Base-by-base conservation (phyloP, 2,888 invertebrate genomes). In the Dolichopus griseipennis region DNA sequence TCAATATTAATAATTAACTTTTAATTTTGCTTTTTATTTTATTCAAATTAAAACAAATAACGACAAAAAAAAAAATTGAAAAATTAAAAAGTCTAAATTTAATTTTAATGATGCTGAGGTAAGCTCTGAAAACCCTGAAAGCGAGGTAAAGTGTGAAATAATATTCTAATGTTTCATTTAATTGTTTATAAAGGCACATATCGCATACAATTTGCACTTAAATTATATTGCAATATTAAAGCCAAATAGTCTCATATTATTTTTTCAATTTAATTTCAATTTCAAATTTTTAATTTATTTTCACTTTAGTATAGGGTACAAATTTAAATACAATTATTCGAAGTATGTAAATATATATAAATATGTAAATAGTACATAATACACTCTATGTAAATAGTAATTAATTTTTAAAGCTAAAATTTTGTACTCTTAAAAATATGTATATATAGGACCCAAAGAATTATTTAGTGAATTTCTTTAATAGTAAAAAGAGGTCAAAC, bases 11-110 rank as follows among this genome's bases (percentile, higher is more conserved):
- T 12, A 20, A 61, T 65, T 64, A 22, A 71, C 69, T 71, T 70
- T 70, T 68, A 70, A 70, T 67, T 70, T 70, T 72, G 71, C 65
- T 64, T 61, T 66, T 66, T 65, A 61, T 63, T 27, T 33, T 62
- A 33, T 52, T 34, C 52, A 66, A 18, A n/a, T n/a, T n/a, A n/a
- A 65, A 52, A 52, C 52, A 52, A 18, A 15, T 18, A 41, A 41
- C 9, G 9, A 64, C 18, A 22, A 64, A 10, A 21, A 22, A 8
- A n/a, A n/a, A n/a, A n/a, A 8, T 18, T 33, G 9, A 64, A 64
- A 52, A 1, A 52, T 18, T 52, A 12, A 52, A 52, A 52, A 52
- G 52, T 18, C 6, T 52, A 52, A 52, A 2, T 52, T 52, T 18
- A 52, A 52, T 12, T 18, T 52, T 52, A 52, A 52, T 52, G 52